Evolutionary conservation across 2,113 vertebrate genomes (phyloP).

Genomic region (Marmota flaviventris): DNA sequence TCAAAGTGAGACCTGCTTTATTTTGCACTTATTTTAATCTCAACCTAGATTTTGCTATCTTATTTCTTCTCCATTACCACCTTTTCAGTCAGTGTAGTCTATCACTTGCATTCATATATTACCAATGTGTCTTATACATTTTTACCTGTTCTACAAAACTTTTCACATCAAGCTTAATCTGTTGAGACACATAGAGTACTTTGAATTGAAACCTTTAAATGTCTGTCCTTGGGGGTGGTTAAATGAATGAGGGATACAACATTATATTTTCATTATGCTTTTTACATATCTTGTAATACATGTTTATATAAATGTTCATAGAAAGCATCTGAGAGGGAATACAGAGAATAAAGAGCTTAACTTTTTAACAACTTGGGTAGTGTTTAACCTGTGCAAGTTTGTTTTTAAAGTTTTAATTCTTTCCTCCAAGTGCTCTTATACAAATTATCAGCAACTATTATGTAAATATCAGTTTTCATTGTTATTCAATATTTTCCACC

Average conservation of each 20-base stretch:
- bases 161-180: neutral
- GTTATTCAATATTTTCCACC: neutral
- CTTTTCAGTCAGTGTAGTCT: neutral
- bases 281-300: neutral
- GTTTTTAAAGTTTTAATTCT: neutral
- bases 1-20: neutral
- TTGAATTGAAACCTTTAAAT: slow-evolving; percentile 17
- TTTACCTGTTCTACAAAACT: neutral
- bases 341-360: slow-evolving; percentile 26
- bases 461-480: slow-evolving; percentile 8
- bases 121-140: neutral
- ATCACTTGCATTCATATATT: neutral
- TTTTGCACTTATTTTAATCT: neutral
- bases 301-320: neutral
- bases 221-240: neutral
- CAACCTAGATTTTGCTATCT: neutral
- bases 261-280: slow-evolving; percentile 45
- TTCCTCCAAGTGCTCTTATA: neutral
- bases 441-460: neutral
- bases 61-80: neutral
- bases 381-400: neutral
- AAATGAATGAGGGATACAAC: neutral
- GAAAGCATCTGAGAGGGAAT: slow-evolving; percentile 44
- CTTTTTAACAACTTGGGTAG: neutral
- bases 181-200: neutral